Evolutionary conservation across 2,113 vertebrate genomes (phyloP), one percentile per base, ranked within the genome.

Genomic region (Tachysurus vachellii): DNA sequence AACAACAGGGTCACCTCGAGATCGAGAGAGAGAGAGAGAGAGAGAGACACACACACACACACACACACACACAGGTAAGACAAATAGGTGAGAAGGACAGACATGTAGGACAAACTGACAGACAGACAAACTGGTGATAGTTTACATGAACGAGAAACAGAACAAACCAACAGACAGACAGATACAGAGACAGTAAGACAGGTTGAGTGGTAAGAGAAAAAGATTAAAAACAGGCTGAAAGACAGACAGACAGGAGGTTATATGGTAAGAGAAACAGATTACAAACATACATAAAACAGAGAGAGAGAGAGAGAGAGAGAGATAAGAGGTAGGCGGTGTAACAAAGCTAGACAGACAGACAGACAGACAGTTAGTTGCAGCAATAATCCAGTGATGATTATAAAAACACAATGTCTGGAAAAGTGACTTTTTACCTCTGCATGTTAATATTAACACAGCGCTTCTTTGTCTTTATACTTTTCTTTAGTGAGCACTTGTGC

Each of bases 1-100:
- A 82, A 82, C 80, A 82, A 23, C 23, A 64, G 59, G 80, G 79
- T 81, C 79, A 81, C 79, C 79, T 81, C 31, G 4, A 61, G 36
- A 82, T 53, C 57, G 50, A 17, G 11, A 50, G 47, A 50, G 36
- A 82, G 68, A 73, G 50, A n/a, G 11, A 50, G 47, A 50, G 5
- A 50, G 36, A 82, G 53, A 73, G 50, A n/a, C 11, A 50, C 5
- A 50, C 47, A 50, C 5, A 50, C 47, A 50, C 5, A 50, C 47
- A 50, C 5, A 50, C 47, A 50, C 5, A 73, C 21, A 19, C 66
- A 59, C 53, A 56, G 50, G 54, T 57, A 13, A 31, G 16, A 59
- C 31, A 57, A 23, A 75, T n/a, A 81, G 10, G 5, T 28, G 42
- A 81, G 19, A 61, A 13, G 12, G 7, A 54, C 23, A 80, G 16